Evolutionary conservation across 2,797 vertebrate species (phyloP), one percentile per base, ranked within the genome.

Genomic region (Lemur catta): DNA sequence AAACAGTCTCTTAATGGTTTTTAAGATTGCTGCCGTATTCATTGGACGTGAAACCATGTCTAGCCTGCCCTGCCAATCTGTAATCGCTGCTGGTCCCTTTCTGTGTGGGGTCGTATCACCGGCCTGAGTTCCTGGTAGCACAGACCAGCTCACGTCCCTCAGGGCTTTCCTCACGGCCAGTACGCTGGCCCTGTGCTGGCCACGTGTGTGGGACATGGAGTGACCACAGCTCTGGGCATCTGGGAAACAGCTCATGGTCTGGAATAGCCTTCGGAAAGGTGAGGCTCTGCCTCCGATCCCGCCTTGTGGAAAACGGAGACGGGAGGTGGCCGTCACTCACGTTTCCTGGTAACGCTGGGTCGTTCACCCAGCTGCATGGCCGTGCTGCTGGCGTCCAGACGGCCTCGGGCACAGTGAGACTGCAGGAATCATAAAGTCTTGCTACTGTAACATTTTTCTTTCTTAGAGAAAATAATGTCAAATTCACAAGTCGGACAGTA

Each of bases 111-210:
- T 26, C 43, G 0, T 4, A 28, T 22, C 9, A 7, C 28, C 50
- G n/a, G 8, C 11, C 7, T 35, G 63, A 48, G 57, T 14, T 14
- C 48, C 13, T 7, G 5, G 41, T 65, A 22, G 20, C 38, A 7
- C 41, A 7, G 17, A 69, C 41, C 41, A 17, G 41, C 38, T 0
- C 6, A 0, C 4, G 6, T 14, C 46, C 11, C 2, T 3, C 2
- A 1, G 35, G 18, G 30, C 20, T 15, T 17, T 18, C 28, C 0
- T 46, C 48, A 20, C 30, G 52, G 46, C 22, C 7, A 1, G 26
- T 1, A 6, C n/a, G 33, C 6, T 57, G 33, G 46, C 6, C 7
- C 2, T 1, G 1, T 35, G 59, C 5, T 17, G 0, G 43, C 14
- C 18, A 2, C 5, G 15, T 17, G 7, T 22, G 43, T 2, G 14